Evolutionary conservation across 2,113 vertebrate species (phyloP), one percentile per base, ranked within the genome.

Genomic region (Ceyx cyanopectus): DNA sequence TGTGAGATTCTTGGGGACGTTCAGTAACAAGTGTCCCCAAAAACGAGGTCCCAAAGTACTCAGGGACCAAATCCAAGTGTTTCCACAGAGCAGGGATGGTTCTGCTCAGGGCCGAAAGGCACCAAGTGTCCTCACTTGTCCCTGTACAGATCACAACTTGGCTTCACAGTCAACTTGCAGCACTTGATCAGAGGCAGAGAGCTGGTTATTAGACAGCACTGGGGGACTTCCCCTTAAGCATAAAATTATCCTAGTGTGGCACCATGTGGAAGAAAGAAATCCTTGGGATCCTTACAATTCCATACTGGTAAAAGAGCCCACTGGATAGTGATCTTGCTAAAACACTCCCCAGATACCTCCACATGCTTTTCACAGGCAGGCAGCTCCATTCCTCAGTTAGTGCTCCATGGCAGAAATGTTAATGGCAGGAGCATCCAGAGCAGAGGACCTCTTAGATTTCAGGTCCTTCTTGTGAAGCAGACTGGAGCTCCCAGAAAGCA

Each of bases 41-140:
- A 48, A 86, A 18, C 2, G 1, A 14, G 27, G 60, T 57, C n/a
- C 46, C 46, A 21, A 76, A 82, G 62, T 0, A 0, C 26, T 6
- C 9, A 16, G 12, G 48, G 63, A 63, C 11, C 46, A 86, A 76
- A 81, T 12, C 66, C 30, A 82, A 77, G 46, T 8, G 7, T 30
- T 40, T 10, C 24, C 37, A 10, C 7, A 41, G 21, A 61, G 65
- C 9, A 84, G 56, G 3, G 32, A 23, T 2, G 12, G 27, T 9
- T 23, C 20, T 63, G 66, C 23, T 26, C 0, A 51, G 70, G 56
- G 21, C 13, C 66, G 62, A 57, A 85, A 80, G 65, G 53, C 18
- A 40, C 54, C 30, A 32, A 53, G 37, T 2, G 1, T 51, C 58
- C 72, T 73, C 62, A 14, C 65, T 77, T 48, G 18, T 63, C 27